These are phyloP conservation scores for Mormyrus proboscirostris DNA, from an alignment of 2,797 vertebrate species.

Conservation along the genomic window DNA sequence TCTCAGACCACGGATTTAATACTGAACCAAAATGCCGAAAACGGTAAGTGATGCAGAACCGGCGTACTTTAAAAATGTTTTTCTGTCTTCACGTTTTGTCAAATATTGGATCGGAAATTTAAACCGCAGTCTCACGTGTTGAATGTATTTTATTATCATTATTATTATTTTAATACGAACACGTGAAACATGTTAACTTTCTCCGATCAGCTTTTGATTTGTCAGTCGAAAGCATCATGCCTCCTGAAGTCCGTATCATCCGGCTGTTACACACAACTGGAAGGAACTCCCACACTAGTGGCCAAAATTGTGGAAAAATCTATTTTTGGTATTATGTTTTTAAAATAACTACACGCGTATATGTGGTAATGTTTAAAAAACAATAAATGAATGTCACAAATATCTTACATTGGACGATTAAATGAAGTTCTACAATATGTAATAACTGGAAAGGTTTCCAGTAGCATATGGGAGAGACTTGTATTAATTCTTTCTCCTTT, in stretches of 20 bases:
- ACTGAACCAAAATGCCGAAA: conserved; percentile 25
- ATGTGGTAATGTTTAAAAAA: background rate
- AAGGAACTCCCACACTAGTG: background rate
- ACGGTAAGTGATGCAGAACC: conserved; percentile 22
- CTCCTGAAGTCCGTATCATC: background rate
- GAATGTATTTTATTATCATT: background rate
- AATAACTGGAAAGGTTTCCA: background rate
- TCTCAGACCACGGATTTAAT: background rate
- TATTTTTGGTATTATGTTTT: background rate
- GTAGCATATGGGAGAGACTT: background rate
- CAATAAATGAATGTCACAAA: background rate
- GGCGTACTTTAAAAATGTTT: background rate
- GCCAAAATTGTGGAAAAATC: background rate
- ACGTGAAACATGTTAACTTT: background rate
- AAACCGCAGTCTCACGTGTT: background rate
- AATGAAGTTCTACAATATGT: background rate
- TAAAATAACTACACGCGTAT: background rate
- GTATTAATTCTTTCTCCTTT: background rate
- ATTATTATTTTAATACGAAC: background rate
- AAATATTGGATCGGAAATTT: background rate
- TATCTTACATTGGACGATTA: background rate
- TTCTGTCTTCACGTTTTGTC: background rate
- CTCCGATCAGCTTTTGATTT: background rate
- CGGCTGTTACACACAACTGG: background rate
- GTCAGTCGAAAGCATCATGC: background rate